Evolutionary conservation across 2,888 invertebrate genomes (phyloP), one percentile per base, ranked within the genome.

Genomic region (Eumerus sabulonum): DNA sequence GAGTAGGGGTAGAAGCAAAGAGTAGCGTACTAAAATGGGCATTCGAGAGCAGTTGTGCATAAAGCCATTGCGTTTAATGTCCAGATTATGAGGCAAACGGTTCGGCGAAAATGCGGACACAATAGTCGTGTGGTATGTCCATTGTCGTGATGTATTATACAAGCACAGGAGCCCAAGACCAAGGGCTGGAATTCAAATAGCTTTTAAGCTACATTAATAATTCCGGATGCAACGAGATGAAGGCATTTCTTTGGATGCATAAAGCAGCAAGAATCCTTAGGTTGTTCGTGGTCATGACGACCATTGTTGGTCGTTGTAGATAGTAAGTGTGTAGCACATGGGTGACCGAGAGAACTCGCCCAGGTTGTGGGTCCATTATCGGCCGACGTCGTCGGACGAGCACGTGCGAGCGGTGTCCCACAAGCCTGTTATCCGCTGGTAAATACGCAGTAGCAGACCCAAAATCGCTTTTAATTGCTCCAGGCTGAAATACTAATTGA

Each of bases 11-110:
- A n/a, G n/a, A n/a, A n/a, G n/a, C n/a, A n/a, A n/a, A n/a, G 38
- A 60, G 44, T 47, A 42, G 72, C 57, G 67, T 62, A 72, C 67
- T 77, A 72, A 77, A 77, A 67, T 67, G 67, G 27, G 62, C 72
- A 67, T 77, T 72, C 77, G 57, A 63, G 57, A 53, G 62, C 63
- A 77, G 66, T 72, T 62, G 72, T 72, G 76, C 72, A 72, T 67
- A 47, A 77, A 51, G 76, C 67, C 72, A 77, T 62, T 77, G 76
- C 76, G 72, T 72, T 77, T 67, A 77, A 77, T 72, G 77, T 67
- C 57, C 67, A 72, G 77, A 77, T 77, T 72, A 72, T 72, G 63
- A 67, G 62, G 45, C 72, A 67, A 77, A 66, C 62, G 72, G 50
- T 72, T 45, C 67, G 57, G 62, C 42, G 66, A 67, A 62, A 57